Evolutionary conservation across 1,140 invertebrate genomes (phyloP).

Genomic region (Drosophila pseudoananassae): DNA sequence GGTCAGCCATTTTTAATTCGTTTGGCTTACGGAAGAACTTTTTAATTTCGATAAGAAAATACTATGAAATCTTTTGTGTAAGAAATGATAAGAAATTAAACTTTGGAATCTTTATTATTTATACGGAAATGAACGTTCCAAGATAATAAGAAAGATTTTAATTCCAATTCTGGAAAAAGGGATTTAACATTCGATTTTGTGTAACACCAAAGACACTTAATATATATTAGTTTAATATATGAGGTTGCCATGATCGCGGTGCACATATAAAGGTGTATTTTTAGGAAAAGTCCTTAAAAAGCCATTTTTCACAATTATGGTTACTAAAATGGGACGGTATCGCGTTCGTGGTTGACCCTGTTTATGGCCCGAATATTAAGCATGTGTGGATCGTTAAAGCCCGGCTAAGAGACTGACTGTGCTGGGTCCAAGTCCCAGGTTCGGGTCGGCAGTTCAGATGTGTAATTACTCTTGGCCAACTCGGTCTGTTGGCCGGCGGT

Average conservation of each 20-base stretch:
- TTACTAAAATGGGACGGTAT: slow-evolving; percentile 12
- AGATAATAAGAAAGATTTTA: background rate
- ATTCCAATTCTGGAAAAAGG: background rate
- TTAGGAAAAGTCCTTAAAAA: background rate
- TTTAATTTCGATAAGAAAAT: background rate
- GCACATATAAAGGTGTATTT: background rate
- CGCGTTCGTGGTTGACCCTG: slow-evolving; percentile 19
- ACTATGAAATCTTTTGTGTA: background rate
- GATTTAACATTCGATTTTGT: too few species aligned
- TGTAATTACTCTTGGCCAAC: slow-evolving; percentile 43
- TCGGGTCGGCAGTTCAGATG: slow-evolving; percentile 25
- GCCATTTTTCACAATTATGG: background rate
- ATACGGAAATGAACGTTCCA: background rate
- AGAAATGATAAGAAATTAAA: background rate
- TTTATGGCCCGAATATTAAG: slow-evolving; percentile 20
- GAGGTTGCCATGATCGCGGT: too few species aligned
- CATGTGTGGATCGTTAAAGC: slow-evolving; percentile 32
- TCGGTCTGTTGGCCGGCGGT: slow-evolving; percentile 13
- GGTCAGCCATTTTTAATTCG: background rate
- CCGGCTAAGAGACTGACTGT: slow-evolving; percentile 4
- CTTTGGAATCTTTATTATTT: background rate
- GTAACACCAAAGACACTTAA: background rate
- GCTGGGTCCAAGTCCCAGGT: slow-evolving; percentile 26
- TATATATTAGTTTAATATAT: background rate
- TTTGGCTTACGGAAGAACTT: background rate